These are phyloP conservation scores for Protodeltote pygarga DNA, from an alignment of 2,888 invertebrate species.

Conservation along the genomic window DNA sequence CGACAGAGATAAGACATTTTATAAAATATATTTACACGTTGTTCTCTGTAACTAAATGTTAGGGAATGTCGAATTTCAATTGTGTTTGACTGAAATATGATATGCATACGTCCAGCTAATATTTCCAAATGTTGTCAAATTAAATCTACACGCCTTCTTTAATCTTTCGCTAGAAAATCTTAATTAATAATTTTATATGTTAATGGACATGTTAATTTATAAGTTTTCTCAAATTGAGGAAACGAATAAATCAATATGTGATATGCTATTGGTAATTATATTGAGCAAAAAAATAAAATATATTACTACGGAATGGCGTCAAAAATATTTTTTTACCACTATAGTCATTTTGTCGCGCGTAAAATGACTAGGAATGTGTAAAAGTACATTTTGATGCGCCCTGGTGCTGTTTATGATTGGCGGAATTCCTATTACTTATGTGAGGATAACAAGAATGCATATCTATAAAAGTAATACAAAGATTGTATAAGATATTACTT, in stretches of 20 bases:
- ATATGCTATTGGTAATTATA: constrained; percentile 25
- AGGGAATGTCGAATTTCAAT: constrained; percentile 19
- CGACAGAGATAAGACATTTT: constrained; percentile 28
- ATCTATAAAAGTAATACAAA: constrained; percentile 53
- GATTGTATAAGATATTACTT: constrained; percentile 51
- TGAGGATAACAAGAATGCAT: constrained; percentile 50
- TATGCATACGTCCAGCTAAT: constrained; percentile 39
- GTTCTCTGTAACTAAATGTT: constrained; percentile 29
- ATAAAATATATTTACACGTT: constrained; percentile 38
- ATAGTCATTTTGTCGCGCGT: constrained; percentile 24
- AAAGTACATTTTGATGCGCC: constrained; percentile 22
- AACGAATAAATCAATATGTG: constrained; percentile 37
- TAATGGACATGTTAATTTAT: constrained; percentile 38
- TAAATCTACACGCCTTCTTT: constrained; percentile 39
- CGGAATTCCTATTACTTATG: constrained; percentile 48
- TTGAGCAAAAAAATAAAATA: constrained; percentile 12
- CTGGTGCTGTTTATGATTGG: constrained; percentile 20
- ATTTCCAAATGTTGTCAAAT: constrained; percentile 32
- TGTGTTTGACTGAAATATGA: constrained; percentile 34
- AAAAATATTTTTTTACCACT: constrained; percentile 22
- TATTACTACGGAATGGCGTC: constrained; percentile 18
- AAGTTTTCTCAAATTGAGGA: constrained; percentile 48
- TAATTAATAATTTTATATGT: constrained; percentile 30
- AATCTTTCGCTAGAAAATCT: constrained; percentile 40
- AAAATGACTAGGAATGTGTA: constrained; percentile 23